A percentile compares a stretch with the other conserved stretches of the same genome.
Conservation (phyloP, 2,888 invertebrate species). For the Malthinus seriepunctatus region DNA sequence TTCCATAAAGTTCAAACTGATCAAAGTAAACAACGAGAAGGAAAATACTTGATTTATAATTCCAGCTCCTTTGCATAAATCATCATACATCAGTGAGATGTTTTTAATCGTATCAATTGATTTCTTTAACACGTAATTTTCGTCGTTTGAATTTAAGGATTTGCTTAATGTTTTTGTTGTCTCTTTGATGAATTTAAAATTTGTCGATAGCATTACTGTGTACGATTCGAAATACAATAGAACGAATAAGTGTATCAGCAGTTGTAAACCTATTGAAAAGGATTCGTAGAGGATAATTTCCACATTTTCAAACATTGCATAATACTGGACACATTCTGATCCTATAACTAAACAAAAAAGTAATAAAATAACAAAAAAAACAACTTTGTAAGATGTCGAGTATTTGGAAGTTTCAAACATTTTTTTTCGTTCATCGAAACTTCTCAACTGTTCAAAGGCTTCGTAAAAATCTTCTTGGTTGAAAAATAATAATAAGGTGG, state of each 20-base stretch:
- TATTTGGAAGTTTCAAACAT: slow-evolving; percentile 9
- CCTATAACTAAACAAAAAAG: slow-evolving; percentile 7
- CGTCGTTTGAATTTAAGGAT: not conserved
- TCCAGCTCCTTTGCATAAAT: slow-evolving; percentile 19
- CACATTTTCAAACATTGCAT: slow-evolving; percentile 1
- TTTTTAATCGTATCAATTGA: slow-evolving; percentile 7
- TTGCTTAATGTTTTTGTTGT: slow-evolving; percentile 11
- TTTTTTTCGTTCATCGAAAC: slow-evolving; percentile 15
- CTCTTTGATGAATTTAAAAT: slow-evolving; percentile 15
- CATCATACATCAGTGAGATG: slow-evolving; percentile 22
- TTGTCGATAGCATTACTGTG: slow-evolving; percentile 8
- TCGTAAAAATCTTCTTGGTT: slow-evolving; percentile 9
- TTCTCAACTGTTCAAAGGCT: slow-evolving; percentile 11
- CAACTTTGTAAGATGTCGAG: not conserved
- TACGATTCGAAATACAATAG: slow-evolving; percentile 18
- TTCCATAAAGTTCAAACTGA: slow-evolving; percentile 24
- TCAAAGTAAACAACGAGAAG: slow-evolving; percentile 19
- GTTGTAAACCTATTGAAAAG: slow-evolving; percentile 17
- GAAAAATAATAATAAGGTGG: slow-evolving; percentile 8
- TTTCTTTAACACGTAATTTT: not conserved
- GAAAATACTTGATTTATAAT: slow-evolving; percentile 20
- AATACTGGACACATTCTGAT: slow-evolving; percentile 9
- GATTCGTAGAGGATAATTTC: slow-evolving; percentile 6
- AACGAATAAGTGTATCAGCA: slow-evolving; percentile 14
- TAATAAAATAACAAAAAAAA: not conserved